Base-by-base conservation (phyloP, 2,888 invertebrate species). In the Drosophila subquinaria region DNA sequence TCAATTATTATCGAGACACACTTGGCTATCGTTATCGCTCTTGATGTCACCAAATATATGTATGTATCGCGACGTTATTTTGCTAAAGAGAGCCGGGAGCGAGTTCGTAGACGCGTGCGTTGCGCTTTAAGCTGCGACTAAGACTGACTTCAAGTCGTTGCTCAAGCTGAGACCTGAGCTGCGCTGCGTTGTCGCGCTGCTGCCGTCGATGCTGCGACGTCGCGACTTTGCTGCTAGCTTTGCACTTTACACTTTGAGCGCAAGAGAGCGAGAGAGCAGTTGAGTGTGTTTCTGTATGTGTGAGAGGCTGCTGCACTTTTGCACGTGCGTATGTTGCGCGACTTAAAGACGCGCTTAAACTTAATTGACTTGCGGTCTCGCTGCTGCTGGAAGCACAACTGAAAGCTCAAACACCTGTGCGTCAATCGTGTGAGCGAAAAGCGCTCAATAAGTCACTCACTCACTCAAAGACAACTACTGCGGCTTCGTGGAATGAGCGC, bases 171-270 rank as follows among this genome's bases (percentile, higher is more conserved):
- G 53, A 81, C 57, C 67, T 78, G 82, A 82, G 80, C 81, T 78
- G 50, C 80, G 80, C 81, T 78, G 50, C 57, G 36, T 10, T 43
- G 65, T 15, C 30, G 62, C 47, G 69, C 53, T 63, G 69, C 53
- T 63, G 53, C 50, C 59, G 15, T 33, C 64, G 59, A 15, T 66
- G 66, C 61, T 64, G 62, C 23, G 56, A n/a, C 75, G 69, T 45
- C 74, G 62, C 23, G 56, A n/a, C 75, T 69, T 45, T 73, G 76
- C 69, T 74, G 76, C 80, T 76, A 76, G 85, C 85, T 90, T 91
- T 89, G 91, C 89, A 91, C 91, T 91, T 91, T 91, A 91, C 88
- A 90, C 91, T 90, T 87, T 55, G 61, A 61, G 59, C 20, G 40
- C 36, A 59, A 50, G 48, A 35, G 35, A 38, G 35, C 20, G 35